Evolutionary conservation across 2,888 invertebrate species (phyloP).

Genomic region (Drosophila pegasa): DNA sequence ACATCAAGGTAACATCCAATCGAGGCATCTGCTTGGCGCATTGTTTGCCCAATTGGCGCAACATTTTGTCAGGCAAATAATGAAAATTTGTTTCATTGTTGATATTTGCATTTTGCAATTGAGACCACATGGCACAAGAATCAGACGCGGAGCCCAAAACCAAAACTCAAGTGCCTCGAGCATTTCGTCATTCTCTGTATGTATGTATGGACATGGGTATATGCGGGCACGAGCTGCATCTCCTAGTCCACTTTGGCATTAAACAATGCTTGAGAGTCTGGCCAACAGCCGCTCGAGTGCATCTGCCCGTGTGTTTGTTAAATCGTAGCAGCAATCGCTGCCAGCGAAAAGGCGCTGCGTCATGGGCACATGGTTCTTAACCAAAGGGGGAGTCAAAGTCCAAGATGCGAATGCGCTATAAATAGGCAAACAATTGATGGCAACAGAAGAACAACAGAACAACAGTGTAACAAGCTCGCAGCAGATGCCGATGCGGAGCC

Average conservation of each 20-base stretch:
- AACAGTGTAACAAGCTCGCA: conserved; percentile 3
- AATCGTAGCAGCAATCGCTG: conserved; percentile 54
- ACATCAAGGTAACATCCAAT: conserved; percentile 55
- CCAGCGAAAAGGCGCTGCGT: conserved; percentile 59
- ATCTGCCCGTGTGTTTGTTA: conserved; percentile 46
- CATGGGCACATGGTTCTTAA: conserved; percentile 56
- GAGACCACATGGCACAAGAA: conserved; percentile 49
- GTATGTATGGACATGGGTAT: background rate
- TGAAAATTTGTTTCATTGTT: conserved; percentile 72
- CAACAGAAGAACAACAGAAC: conserved; percentile 21
- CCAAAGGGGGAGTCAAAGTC: conserved; percentile 61
- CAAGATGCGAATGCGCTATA: conserved; percentile 62
- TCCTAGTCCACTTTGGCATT: conserved; percentile 37
- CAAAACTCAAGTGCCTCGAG: conserved; percentile 53
- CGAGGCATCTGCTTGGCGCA: conserved; percentile 30
- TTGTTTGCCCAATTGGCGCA: conserved; percentile 70
- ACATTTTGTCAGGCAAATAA: conserved; percentile 76
- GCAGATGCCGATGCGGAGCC: conserved; percentile 20
- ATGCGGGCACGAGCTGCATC: conserved; percentile 53
- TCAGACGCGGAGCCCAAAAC: conserved; percentile 11
- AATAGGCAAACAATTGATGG: conserved; percentile 67
- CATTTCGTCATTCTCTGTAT: conserved; percentile 58
- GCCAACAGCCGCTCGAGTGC: conserved; percentile 53
- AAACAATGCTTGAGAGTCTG: conserved; percentile 72
- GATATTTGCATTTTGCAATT: conserved; percentile 75